A percentile compares a stretch with the other conserved stretches of the same genome.
Evolutionary conservation across 1,140 invertebrate species (phyloP).

Genomic region (Drosophila carrolli): DNA sequence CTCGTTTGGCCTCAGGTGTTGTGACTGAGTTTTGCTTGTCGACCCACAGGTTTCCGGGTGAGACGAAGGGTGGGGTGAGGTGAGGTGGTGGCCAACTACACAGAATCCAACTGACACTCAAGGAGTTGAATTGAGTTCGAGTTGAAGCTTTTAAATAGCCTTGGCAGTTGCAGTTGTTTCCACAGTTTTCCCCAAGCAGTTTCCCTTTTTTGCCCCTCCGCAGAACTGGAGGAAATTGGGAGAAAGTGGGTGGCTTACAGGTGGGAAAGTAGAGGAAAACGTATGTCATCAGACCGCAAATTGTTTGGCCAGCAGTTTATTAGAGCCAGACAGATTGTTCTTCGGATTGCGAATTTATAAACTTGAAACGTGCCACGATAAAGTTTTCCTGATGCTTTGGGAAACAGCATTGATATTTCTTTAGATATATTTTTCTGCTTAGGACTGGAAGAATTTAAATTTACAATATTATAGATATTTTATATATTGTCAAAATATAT

Average conservation of each 20-base stretch:
- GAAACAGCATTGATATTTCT: background rate
- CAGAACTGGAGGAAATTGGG: conserved; percentile 1
- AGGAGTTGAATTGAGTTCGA: conserved; percentile 56
- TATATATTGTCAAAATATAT: too few relatives aligned
- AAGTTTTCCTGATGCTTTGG: background rate
- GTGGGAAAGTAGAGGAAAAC: conserved; percentile 3
- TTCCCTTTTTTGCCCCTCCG: conserved; percentile 19
- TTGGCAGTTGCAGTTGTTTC: conserved; percentile 66
- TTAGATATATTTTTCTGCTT: too few relatives aligned
- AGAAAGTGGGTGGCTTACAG: conserved; percentile 4
- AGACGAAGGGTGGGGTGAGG: background rate
- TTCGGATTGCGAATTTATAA: conserved; percentile 39
- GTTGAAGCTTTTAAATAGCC: conserved; percentile 68
- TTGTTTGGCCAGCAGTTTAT: conserved; percentile 41
- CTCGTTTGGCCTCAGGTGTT: conserved; percentile 60
- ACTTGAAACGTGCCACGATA: background rate
- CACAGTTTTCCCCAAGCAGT: conserved; percentile 44
- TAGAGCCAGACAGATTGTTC: conserved; percentile 29
- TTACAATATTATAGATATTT: background rate
- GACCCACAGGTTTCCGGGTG: conserved; percentile 22
- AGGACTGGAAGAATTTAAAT: background rate
- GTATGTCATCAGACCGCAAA: conserved; percentile 47
- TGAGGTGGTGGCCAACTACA: conserved; percentile 29
- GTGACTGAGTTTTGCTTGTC: conserved; percentile 65
- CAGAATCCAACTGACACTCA: conserved; percentile 43